Conservation (phyloP, 2,888 invertebrate species). For the Marasmarcha lunaedactyla region DNA sequence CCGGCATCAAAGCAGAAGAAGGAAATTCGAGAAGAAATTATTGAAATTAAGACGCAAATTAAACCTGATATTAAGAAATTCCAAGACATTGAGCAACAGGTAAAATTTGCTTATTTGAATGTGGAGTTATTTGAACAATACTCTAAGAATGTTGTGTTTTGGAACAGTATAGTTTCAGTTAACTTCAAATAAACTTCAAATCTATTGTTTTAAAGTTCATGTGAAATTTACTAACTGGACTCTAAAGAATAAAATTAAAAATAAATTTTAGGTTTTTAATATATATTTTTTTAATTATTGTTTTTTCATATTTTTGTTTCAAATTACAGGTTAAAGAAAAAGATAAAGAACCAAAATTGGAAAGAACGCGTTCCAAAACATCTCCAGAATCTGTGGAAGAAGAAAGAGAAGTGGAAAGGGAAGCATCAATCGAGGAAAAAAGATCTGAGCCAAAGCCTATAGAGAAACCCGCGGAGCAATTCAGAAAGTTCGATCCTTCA, state of each 20-base stretch:
- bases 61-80: conserved; percentile 66
- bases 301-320: no score
- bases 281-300: no score
- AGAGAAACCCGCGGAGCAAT: conserved; percentile 48
- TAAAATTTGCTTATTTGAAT: no score
- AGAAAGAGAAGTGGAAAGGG: conserved; percentile 31
- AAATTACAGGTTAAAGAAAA: conserved; percentile 28
- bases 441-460: conserved; percentile 39
- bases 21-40: conserved; percentile 80
- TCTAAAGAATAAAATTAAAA: no score
- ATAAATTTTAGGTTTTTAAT: no score
- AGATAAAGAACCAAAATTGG: conserved; percentile 51
- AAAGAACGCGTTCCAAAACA: conserved; percentile 46
- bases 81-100: conserved; percentile 62
- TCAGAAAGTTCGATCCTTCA: conserved; percentile 55
- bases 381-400: conserved; percentile 47
- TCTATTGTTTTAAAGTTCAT: no score
- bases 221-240: no score
- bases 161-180: no score
- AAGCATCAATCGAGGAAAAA: conserved; percentile 27
- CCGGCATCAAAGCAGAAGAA: conserved; percentile 80
- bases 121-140: background rate
- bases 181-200: no score
- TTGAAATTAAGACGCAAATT: conserved; percentile 77
- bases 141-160: no score